Percentiles rank a stretch among this genome's conserved stretches.
These are phyloP conservation scores for Sclerodermus sp. DNA, from an alignment of 2,888 invertebrate species.

Conservation along the genomic window DNA sequence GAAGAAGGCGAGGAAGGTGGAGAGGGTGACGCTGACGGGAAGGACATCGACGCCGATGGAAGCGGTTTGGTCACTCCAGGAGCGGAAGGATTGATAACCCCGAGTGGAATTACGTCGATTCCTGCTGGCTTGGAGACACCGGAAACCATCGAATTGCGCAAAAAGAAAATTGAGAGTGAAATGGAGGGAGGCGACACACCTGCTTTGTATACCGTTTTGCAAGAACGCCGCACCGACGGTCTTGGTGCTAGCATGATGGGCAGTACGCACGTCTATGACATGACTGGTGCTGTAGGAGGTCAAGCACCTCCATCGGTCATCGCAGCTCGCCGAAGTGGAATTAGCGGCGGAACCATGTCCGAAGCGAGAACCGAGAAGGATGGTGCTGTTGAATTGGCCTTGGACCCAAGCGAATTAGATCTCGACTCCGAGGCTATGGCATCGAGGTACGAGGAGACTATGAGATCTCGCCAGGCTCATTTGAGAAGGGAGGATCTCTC, in stretches of 20 bases:
- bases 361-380: slow-evolving; percentile 56
- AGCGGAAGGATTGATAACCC: slow-evolving; percentile 91
- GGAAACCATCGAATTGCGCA: slow-evolving; percentile 95
- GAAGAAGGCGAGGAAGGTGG: slow-evolving; percentile 65
- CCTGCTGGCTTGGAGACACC: slow-evolving; percentile 98
- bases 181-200: slow-evolving; percentile 96
- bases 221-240: slow-evolving; percentile 90
- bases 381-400: slow-evolving; percentile 87
- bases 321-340: slow-evolving; percentile 47
- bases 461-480: slow-evolving; percentile 89
- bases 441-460: slow-evolving; percentile 92
- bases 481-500: slow-evolving; percentile 92
- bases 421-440: slow-evolving; percentile 96
- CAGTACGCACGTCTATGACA: slow-evolving; percentile 96
- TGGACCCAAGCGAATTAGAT: slow-evolving; percentile 97
- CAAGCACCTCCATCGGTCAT: slow-evolving; percentile 63
- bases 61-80: slow-evolving; percentile 86
- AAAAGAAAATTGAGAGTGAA: slow-evolving; percentile 94
- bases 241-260: slow-evolving; percentile 96
- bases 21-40: slow-evolving; percentile 52
- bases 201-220: slow-evolving; percentile 91
- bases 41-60: slow-evolving; percentile 66
- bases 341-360: slow-evolving; percentile 48
- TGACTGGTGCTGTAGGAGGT: slow-evolving; percentile 71
- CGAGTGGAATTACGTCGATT: slow-evolving; percentile 86